Base-by-base conservation (phyloP, 92 coral and sea anemone genomes). In the Epizoanthus fatuus region DNA sequence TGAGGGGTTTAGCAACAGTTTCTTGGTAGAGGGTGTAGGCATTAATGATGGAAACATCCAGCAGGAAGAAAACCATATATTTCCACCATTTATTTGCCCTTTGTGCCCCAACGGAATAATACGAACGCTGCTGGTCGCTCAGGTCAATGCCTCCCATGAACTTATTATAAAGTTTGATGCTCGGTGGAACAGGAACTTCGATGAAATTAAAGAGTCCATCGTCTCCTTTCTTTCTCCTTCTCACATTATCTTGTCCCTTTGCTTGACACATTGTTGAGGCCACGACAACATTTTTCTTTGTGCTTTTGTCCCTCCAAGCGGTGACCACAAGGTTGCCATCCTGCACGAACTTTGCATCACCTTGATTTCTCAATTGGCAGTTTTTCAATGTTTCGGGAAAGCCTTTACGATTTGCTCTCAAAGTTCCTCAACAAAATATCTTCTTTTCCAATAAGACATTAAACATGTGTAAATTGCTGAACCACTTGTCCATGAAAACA, bases 371-470 rank as follows among this genome's bases (percentile, higher is more conserved):
- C 42, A 83, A 58, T 55, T 70, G 20, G 53, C 37, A 29, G 29
- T 59, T n/a, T 71, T 83, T 83, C 68, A 70, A 63, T 57, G 42
- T 3, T 38, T 52, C 71, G 22, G 80, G 87, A 49, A 83, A 83
- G 10, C 80, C 87, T 35, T 16, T 44, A 44, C 79, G 64, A 29
- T 83, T 83, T 15, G 80, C 45, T 69, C 69, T 55, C 40, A 83
- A 42, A 51, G 87, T 83, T 25, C 87, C 87, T 71, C 87, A 70
- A 74, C 79, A 81, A 62, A 39, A 81, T 29, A 68, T 54, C 22
- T 44, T 12, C 63, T 81, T 40, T 14, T 45, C 20, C 9, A 60
- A 22, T 35, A 74, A 67, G 35, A 47, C n/a, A 13, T 81, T 67
- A 14, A 81, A 81, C 72, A 81, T 52, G 32, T 8, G 15, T 3